Base-by-base conservation (phyloP, 2,888 invertebrate species). In the Euplexia lucipara region DNA sequence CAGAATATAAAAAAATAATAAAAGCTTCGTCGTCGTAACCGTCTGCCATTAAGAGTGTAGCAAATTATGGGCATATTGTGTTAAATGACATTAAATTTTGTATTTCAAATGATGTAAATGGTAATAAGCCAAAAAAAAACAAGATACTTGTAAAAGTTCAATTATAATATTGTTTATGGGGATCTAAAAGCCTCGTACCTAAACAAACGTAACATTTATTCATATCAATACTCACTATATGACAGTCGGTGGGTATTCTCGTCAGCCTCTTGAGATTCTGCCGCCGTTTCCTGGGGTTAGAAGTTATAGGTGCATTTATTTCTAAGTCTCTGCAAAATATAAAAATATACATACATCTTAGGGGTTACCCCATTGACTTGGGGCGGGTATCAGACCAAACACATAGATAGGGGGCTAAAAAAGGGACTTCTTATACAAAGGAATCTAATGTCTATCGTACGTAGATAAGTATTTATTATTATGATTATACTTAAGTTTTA, bases 221-320 rank as follows among this genome's bases (percentile, higher is more conserved):
- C 8, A n/a, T 41, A 44, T 8, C 14, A 62, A n/a, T 59, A 80
- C 75, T 39, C 53, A 75, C 81, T 41, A 73, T 61, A 56, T 79
- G 74, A 39, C 75, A 79, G 45, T 77, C 70, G 18, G 81, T 77
- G 14, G 70, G 80, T 61, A 83, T 79, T 20, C 64, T 48, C 8
- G 68, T 66, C 22, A 71, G 60, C 56, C 67, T 74, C 51, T 75
- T 75, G 18, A 67, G 48, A 18, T 73, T 71, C 54, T 77, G 85
- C 79, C 79, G 85, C 12, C 68, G 70, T 74, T 78, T 83, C 74
- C 59, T 81, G 64, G 75, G 66, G 53, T 75, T 82, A 34, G 51
- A 62, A 52, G 51, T 56, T 41, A 68, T 52, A 39, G 64, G 72
- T 58, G 67, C 65, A 47, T 77, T 62, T 34, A 75, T 65, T 61